These are phyloP conservation scores for Synanthedon vespiformis DNA, from an alignment of 2,888 invertebrate species.

Conservation along the genomic window DNA sequence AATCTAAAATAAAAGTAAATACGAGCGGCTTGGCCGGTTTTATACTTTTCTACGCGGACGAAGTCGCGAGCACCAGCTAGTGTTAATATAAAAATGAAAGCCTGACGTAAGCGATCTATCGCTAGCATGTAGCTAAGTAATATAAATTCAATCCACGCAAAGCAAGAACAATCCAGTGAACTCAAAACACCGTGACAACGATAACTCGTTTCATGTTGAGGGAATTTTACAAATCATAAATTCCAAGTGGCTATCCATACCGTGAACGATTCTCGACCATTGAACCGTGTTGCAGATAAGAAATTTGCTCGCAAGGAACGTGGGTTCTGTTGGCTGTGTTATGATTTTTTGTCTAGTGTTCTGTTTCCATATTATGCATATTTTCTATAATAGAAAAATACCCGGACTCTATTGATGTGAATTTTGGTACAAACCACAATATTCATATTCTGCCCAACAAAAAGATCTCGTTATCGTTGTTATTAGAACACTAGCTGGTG, in stretches of 20 bases:
- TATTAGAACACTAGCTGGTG: too few species aligned
- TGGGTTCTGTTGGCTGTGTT: background rate
- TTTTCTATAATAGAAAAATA: background rate
- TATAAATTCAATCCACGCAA: background rate
- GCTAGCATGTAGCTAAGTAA: too few species aligned
- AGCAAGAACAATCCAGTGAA: background rate
- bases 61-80: too few species aligned
- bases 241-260: slow-evolving; percentile 4
- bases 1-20: too few species aligned
- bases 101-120: background rate
- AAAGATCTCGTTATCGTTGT: too few species aligned
- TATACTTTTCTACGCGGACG: too few species aligned
- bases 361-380: background rate
- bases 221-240: slow-evolving; percentile 25
- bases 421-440: too few species aligned
- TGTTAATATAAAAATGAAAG: too few species aligned
- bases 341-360: background rate
- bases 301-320: background rate
- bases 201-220: slow-evolving; percentile 17
- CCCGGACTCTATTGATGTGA: too few species aligned
- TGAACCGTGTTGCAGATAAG: slow-evolving; percentile 3
- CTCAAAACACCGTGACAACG: slow-evolving; percentile 7
- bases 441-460: too few species aligned
- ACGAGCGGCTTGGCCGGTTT: too few species aligned
- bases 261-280: slow-evolving; percentile 6